Evolutionary conservation across 2,888 invertebrate genomes (phyloP).

Genomic region (Sinopyrophorus schimmeli): DNA sequence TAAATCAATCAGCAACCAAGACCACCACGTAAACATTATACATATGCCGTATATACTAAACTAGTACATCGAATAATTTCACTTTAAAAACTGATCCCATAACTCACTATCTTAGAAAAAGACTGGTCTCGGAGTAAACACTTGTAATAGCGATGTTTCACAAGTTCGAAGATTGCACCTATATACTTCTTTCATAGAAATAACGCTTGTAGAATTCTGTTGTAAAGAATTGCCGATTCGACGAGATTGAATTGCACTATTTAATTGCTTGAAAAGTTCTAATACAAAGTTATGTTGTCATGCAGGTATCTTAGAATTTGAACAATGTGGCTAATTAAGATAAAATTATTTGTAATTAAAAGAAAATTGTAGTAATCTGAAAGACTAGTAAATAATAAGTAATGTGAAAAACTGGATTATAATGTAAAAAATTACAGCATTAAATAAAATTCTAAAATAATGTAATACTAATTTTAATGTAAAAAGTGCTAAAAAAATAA

Average conservation of each 20-base stretch:
- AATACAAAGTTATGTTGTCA: background rate
- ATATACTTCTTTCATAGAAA: conserved; percentile 16
- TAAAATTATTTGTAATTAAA: background rate
- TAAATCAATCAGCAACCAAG: conserved; percentile 27
- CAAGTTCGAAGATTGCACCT: conserved; percentile 29
- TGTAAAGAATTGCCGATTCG: conserved; percentile 11
- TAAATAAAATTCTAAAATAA: no score
- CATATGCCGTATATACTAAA: conserved; percentile 24
- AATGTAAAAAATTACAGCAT: no score
- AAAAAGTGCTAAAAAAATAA: no score
- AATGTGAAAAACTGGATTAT: no score
- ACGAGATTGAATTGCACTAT: conserved; percentile 13
- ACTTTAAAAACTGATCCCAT: conserved; percentile 34
- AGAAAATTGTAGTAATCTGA: no score
- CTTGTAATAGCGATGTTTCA: conserved; percentile 34
- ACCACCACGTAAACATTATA: conserved; percentile 30
- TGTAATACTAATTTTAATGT: no score
- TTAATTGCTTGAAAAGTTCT: conserved; percentile 2
- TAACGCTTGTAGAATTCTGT: conserved; percentile 22
- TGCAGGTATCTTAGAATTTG: background rate
- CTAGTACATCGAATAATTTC: conserved; percentile 30
- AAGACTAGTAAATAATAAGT: no score
- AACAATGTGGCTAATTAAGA: background rate
- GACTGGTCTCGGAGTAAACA: conserved; percentile 32
- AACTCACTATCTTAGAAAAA: conserved; percentile 34